These are phyloP conservation scores for Glareola pratincola DNA, from an alignment of 2,113 vertebrate species.

Conservation along the genomic window DNA sequence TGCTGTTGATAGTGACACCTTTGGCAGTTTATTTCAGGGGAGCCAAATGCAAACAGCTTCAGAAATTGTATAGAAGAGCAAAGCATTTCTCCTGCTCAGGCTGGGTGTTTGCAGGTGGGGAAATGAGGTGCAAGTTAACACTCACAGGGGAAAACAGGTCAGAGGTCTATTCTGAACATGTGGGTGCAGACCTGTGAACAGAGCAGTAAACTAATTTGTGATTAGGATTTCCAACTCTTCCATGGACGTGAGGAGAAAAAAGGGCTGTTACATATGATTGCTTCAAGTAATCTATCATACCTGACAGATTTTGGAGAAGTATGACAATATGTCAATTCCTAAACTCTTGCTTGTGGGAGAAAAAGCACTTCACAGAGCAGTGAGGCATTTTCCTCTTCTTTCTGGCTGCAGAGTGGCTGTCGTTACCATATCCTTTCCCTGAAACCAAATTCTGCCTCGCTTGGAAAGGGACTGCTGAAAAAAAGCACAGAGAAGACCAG, in stretches of 20 bases:
- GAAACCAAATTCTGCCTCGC: neutral
- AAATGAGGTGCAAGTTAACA: neutral
- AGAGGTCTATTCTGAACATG: neutral
- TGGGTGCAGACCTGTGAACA: neutral
- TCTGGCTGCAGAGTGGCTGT: neutral
- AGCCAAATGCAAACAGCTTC: neutral
- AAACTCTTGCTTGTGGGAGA: neutral
- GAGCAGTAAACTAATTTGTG: neutral
- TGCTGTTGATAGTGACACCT: neutral
- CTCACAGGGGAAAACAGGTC: neutral
- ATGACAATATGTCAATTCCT: neutral
- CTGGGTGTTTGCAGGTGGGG: neutral
- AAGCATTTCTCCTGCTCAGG: neutral
- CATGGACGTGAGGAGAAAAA: accelerated
- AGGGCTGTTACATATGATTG: neutral
- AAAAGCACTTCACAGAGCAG: neutral
- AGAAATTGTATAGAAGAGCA: neutral
- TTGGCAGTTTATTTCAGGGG: neutral
- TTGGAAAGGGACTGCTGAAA: neutral
- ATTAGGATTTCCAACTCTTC: neutral
- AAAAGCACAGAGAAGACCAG: neutral
- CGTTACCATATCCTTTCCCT: neutral
- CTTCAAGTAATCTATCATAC: neutral
- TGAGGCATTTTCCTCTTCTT: neutral
- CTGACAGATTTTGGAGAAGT: neutral